Evolutionary conservation across 2,113 vertebrate genomes (phyloP), one percentile per base, ranked within the genome.

Genomic region (Pheucticus melanocephalus): DNA sequence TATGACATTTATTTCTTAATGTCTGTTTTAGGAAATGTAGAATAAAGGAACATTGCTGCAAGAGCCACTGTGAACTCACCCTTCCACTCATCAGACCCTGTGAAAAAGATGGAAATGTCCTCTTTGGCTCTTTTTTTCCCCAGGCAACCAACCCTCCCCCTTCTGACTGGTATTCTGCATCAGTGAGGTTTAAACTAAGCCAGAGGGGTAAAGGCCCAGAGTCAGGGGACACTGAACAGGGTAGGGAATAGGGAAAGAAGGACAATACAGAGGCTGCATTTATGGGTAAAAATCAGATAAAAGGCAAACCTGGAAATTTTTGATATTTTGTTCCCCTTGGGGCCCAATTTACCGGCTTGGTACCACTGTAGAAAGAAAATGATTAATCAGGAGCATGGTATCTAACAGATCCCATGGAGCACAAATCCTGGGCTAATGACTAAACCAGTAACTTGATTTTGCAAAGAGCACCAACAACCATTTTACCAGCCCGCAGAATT

Each of bases 151-250:
- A 31, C 15, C 14, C 37, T 83, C 11, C 40, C 75, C 66, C 66
- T 85, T 53, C 53, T 53, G 40, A 56, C 61, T 64, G 59, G 31
- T 68, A 31, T 56, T 85, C 75, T 88, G 71, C 86, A 93, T 69
- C 75, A 88, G 28, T 47, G 69, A 92, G 30, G 20, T 91, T 95
- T 91, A 50, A 92, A 95, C 83, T 42, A 83, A 88, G 47, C 77
- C 72, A 86, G 59, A 53, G 25, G 50, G 33, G n/a, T 59, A 88
- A 91, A 77, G 72, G 42, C 59, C 50, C 2, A 6, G 71, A 80
- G 68, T 61, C 79, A 73, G 54, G 76, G 59, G 59, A 83, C 42
- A 21, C 23, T 30, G 35, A 60, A 77, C n/a, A 42, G 28, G 61
- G 15, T 4, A 42, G 59, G 48, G 31, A 86, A 56, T 7, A 53